These are phyloP conservation scores for Oedothorax gibbosus DNA, from an alignment of 1,140 invertebrate species.

Conservation along the genomic window DNA sequence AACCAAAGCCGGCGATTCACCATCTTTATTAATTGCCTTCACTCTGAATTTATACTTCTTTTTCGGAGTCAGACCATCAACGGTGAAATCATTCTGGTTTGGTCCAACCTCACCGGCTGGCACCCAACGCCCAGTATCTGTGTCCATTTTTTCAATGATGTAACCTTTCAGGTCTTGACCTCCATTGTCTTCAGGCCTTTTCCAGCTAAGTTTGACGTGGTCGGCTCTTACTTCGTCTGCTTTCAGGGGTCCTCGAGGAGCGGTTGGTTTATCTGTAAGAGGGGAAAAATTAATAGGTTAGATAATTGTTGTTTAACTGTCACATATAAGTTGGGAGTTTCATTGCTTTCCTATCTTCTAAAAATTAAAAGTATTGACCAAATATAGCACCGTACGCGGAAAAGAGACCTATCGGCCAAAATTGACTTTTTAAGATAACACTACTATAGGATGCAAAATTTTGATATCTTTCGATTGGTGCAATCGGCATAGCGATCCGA, in stretches of 20 bases:
- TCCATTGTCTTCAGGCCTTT: slow-evolving; percentile 92
- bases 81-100: slow-evolving; percentile 82
- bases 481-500: no score
- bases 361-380: no score
- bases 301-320: no score
- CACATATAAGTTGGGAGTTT: no score
- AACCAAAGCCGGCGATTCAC: slow-evolving; percentile 94
- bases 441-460: no score
- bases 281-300: slow-evolving; percentile 66
- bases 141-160: slow-evolving; percentile 94
- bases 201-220: slow-evolving; percentile 95
- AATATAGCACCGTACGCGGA: no score
- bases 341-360: no score
- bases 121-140: slow-evolving; percentile 91
- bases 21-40: slow-evolving; percentile 98
- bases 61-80: slow-evolving; percentile 95
- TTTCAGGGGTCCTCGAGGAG: slow-evolving; percentile 85
- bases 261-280: slow-evolving; percentile 87
- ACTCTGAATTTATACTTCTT: slow-evolving; percentile 99
- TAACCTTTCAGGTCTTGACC: slow-evolving; percentile 95
- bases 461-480: no score
- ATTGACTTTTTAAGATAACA: no score
- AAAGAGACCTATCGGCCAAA: no score
- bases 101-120: slow-evolving; percentile 87
- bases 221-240: slow-evolving; percentile 88